Evolutionary conservation across 2,888 invertebrate genomes (phyloP), one percentile per base, ranked within the genome.

Genomic region (Amblyjoppa proteus): DNA sequence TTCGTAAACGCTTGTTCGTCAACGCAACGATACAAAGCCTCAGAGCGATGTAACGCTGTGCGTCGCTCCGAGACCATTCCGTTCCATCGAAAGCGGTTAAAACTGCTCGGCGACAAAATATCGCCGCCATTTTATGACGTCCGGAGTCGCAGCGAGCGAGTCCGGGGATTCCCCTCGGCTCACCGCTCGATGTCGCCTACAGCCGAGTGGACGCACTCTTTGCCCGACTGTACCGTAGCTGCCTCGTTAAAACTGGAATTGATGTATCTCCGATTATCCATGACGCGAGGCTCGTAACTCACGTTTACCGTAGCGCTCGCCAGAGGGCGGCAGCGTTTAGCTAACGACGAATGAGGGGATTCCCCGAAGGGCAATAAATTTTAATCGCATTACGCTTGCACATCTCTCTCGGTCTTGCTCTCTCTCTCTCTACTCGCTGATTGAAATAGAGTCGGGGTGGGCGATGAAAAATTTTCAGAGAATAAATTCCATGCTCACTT

Each of bases 141-240:
- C 80, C 82, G 81, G 87, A 88, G 87, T 88, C 87, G 84, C 79
- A 85, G 31, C 61, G 61, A 13, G 61, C 81, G 84, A 84, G 84
- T 84, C 83, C 84, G 77, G 78, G 79, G 81, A 84, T 85, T 76
- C 79, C 64, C 25, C 61, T 76, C 61, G 74, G 61, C 69, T 1
- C 31, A 41, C 81, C 84, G 76, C 77, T 66, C 69, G 79, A 64
- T 74, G 16, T 20, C 74, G 4, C 69, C 34, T 31, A 68, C 16
- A n/a, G 9, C 31, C 74, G 53, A 85, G 69, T 78, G 74, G 34
- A 28, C 74, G 70, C 69, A 64, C 78, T 31, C 70, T 69, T 20
- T 74, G 73, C 78, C 45, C 51, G 66, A 56, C 77, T 78, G 41
- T 71, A 81, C 76, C 71, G 75, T 9, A 7, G 74, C 61, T 5